phyloP scores from a whole-genome alignment of 1,140 invertebrate genomes.

The Macrocentrus cingulum region DNA sequence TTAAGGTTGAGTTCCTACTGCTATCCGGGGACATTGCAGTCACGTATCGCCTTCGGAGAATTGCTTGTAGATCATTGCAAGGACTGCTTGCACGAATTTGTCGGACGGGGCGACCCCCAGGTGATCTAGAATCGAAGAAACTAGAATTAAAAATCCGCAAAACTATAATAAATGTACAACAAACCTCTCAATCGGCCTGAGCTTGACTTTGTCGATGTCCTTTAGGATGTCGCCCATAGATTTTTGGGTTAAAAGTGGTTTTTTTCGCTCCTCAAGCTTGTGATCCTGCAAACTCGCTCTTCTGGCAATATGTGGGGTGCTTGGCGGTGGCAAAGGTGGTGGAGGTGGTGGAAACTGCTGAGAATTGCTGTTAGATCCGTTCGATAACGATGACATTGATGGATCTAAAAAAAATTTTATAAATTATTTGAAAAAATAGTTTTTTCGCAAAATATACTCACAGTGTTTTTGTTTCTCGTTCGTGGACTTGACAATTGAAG shows the following conservation, averaged over 20 bases:
- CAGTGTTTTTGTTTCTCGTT: constrained; percentile 40
- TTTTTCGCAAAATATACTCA: too few relatives aligned
- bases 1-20: constrained; percentile 46
- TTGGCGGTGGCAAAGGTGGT: constrained; percentile 49
- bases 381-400: constrained; percentile 39
- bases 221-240: constrained; percentile 52
- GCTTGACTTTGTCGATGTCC: constrained; percentile 50
- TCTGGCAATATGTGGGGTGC: constrained; percentile 53
- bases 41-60: constrained; percentile 50
- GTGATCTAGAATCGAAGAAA: constrained; percentile 42
- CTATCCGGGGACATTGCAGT: constrained; percentile 52
- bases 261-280: constrained; percentile 48
- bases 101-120: constrained; percentile 47
- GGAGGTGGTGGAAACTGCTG: constrained; percentile 39
- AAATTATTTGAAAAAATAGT: not conserved
- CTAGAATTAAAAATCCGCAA: not conserved
- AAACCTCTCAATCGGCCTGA: constrained; percentile 50
- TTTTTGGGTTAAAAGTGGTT: constrained; percentile 43
- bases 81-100: constrained; percentile 53
- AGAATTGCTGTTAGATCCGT: constrained; percentile 32
- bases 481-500: constrained; percentile 51
- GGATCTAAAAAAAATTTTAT: constrained; percentile 30
- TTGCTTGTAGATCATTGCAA: constrained; percentile 57
- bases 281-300: constrained; percentile 56
- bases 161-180: not conserved